Evolutionary conservation across 2,113 vertebrate genomes (phyloP).

Genomic region (Brachypteracias leptosomus): DNA sequence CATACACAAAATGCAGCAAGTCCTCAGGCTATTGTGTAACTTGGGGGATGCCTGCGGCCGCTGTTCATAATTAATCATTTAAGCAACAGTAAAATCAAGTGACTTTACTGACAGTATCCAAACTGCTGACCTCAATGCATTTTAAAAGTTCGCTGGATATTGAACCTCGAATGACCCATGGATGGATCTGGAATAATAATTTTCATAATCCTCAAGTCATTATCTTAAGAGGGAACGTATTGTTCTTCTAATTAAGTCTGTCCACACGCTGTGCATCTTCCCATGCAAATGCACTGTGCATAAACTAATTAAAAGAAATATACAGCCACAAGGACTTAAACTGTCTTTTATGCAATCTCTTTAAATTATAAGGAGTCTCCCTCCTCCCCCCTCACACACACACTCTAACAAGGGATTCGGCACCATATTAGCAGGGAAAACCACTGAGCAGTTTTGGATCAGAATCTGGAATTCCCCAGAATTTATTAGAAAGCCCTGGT

Average conservation of each 20-base stretch:
- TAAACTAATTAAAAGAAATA: conserved; percentile 78
- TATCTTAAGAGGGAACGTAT: conserved; percentile 74
- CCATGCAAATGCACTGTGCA: conserved; percentile 74
- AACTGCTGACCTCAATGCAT: conserved; percentile 72
- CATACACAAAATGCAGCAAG: background rate
- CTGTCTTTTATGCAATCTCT: conserved; percentile 66
- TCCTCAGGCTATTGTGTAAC: conserved; percentile 20
- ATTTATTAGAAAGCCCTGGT: conserved; percentile 49
- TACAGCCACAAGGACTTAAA: conserved; percentile 73
- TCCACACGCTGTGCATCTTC: conserved; percentile 73
- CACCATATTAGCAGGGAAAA: conserved; percentile 32
- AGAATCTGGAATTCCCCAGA: conserved; percentile 12
- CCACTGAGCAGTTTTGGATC: conserved; percentile 40
- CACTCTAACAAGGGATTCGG: background rate
- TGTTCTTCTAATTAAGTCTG: conserved; percentile 77
- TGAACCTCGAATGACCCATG: conserved; percentile 70
- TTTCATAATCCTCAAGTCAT: conserved; percentile 76
- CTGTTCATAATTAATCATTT: conserved; percentile 63
- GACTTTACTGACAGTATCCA: conserved; percentile 58
- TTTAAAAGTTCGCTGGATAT: conserved; percentile 65
- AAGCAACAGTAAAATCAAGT: conserved; percentile 59
- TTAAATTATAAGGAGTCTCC: conserved; percentile 53
- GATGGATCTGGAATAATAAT: conserved; percentile 74
- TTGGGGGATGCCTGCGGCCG: background rate
- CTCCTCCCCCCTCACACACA: background rate